phyloP scores from a whole-genome alignment of 2,888 invertebrate species.

The Lepidonotus clava region DNA sequence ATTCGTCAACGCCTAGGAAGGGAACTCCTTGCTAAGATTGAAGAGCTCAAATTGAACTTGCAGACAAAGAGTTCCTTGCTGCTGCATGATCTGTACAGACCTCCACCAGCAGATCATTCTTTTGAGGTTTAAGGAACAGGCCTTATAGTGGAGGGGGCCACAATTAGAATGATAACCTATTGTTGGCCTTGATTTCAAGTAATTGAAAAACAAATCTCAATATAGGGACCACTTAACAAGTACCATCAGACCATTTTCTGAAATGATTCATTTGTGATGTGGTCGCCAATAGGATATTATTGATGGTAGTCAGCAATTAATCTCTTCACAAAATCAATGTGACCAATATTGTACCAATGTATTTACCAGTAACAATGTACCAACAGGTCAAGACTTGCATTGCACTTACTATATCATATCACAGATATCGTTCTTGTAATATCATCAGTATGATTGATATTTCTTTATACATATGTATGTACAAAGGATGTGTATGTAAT shows the following conservation, averaged over 20 bases:
- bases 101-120: conserved; percentile 58
- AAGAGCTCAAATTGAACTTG: conserved; percentile 55
- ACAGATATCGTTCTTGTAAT: too few relatives aligned
- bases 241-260: background rate
- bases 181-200: background rate
- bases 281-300: too few relatives aligned
- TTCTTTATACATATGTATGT: too few relatives aligned
- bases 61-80: conserved; percentile 60
- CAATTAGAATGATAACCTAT: background rate
- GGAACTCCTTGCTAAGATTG: conserved; percentile 58
- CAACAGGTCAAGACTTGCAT: too few relatives aligned
- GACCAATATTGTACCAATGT: too few relatives aligned
- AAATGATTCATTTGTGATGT: background rate
- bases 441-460: too few relatives aligned
- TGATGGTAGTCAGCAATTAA: too few relatives aligned
- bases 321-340: too few relatives aligned
- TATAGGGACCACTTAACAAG: background rate
- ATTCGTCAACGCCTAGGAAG: conserved; percentile 61
- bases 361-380: too few relatives aligned
- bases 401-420: too few relatives aligned
- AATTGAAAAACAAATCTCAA: background rate
- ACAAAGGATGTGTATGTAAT: too few relatives aligned
- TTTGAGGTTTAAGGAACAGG: conserved; percentile 62
- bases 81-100: conserved; percentile 64
- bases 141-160: background rate